A percentile compares a stretch with the other conserved stretches of the same genome.
Evolutionary conservation across 53 echinoderm and acorn worm species (phyloP).

Genomic region (Echinometra lucunter): DNA sequence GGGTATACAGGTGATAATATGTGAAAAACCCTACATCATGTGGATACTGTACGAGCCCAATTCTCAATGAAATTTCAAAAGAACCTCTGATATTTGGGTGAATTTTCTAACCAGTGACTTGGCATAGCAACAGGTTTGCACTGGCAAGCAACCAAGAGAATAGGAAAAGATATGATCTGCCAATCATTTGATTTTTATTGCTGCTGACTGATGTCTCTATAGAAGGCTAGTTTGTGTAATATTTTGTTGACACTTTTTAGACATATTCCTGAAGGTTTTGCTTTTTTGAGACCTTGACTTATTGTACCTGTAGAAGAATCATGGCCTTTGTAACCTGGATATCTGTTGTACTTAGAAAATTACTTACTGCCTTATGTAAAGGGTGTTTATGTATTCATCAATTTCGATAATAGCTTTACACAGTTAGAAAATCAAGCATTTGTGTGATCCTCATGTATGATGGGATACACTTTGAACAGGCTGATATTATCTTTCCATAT

Average conservation of each 20-base stretch:
- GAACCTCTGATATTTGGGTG: not conserved
- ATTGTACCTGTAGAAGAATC: no score
- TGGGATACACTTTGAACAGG: no score
- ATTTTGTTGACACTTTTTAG: not conserved
- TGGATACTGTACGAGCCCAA: not conserved
- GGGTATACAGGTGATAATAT: no score
- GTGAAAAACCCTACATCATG: no score
- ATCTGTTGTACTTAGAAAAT: no score
- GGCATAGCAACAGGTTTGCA: constrained; percentile 31
- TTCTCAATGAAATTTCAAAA: not conserved
- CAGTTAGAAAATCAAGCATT: no score
- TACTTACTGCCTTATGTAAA: no score
- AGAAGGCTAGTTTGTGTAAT: not conserved
- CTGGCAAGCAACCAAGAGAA: constrained; percentile 3
- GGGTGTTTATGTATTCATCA: no score
- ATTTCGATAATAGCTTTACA: no score
- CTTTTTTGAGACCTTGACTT: not conserved
- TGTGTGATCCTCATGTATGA: no score
- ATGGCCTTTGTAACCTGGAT: no score
- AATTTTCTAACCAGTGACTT: not conserved
- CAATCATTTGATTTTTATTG: constrained; percentile 40
- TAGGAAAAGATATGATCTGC: constrained; percentile 15
- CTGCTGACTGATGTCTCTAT: constrained; percentile 45
- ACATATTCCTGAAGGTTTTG: not conserved
- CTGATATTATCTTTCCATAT: no score